Evolutionary conservation across 2,113 vertebrate species (phyloP).

Genomic region (Trematomus loennbergii): DNA sequence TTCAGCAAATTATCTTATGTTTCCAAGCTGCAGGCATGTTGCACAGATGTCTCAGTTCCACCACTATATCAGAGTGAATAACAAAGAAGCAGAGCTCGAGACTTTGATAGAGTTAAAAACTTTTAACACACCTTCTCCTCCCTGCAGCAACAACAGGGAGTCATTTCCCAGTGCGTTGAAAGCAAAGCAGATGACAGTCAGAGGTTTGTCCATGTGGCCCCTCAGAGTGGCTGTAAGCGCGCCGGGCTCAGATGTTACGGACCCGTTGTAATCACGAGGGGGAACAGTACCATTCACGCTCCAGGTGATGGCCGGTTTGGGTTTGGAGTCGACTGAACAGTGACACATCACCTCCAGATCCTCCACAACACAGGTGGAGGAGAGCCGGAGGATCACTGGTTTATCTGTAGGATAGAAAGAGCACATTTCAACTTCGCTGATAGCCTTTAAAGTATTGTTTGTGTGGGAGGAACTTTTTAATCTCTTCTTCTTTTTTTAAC

Average conservation of each 20-base stretch:
- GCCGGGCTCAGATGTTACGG: constrained; percentile 37
- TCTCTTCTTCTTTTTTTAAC: neutral
- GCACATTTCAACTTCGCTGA: neutral
- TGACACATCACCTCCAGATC: constrained; percentile 65
- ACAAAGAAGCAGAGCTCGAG: constrained; percentile 7
- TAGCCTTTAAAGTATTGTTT: no score
- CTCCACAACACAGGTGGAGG: constrained; percentile 75
- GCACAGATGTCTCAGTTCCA: constrained; percentile 19
- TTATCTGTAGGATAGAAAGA: constrained; percentile 62
- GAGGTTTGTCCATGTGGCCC: constrained; percentile 61
- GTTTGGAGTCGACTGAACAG: constrained; percentile 83
- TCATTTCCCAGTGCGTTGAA: constrained; percentile 80
- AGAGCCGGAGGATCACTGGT: constrained; percentile 67
- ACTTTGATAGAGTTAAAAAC: neutral
- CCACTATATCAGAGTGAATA: constrained; percentile 14
- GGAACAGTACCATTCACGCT: constrained; percentile 78
- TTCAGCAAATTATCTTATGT: neutral
- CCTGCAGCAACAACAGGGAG: constrained; percentile 72
- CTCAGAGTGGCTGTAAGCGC: constrained; percentile 61
- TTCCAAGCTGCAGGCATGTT: constrained; percentile 15
- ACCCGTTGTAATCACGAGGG: constrained; percentile 70
- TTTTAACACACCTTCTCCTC: constrained; percentile 59
- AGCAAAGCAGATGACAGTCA: constrained; percentile 78
- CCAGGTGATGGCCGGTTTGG: constrained; percentile 82
- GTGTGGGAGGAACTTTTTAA: no score